phyloP scores from a whole-genome alignment of 2,797 vertebrate species.

The Xenopus petersii region DNA sequence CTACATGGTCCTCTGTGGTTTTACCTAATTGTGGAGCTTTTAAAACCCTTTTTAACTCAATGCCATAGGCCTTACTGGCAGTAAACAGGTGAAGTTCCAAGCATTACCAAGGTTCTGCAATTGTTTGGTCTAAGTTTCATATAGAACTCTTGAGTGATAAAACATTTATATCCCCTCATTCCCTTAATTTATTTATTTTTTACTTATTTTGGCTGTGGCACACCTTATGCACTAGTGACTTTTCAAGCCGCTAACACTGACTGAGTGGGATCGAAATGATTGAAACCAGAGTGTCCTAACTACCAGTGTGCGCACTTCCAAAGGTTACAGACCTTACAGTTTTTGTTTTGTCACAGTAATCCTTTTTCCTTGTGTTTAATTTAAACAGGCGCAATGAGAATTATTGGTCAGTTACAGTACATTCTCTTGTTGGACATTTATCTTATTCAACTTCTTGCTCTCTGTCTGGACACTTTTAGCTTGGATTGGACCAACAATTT shows the following conservation, averaged over 20 bases:
- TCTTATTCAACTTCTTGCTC: slow-evolving; percentile 68
- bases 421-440: slow-evolving; percentile 68
- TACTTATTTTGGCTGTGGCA: slow-evolving; percentile 69
- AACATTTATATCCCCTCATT: slow-evolving; percentile 64
- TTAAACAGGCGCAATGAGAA: slow-evolving; percentile 69
- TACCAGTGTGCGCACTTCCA: slow-evolving; percentile 44
- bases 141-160: slow-evolving; percentile 66
- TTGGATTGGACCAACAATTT: slow-evolving; percentile 71
- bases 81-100: slow-evolving; percentile 67
- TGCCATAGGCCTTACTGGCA: slow-evolving; percentile 75
- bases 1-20: slow-evolving; percentile 61
- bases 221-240: slow-evolving; percentile 76
- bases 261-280: slow-evolving; percentile 70
- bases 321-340: slow-evolving; percentile 37
- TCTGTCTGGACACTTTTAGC: slow-evolving; percentile 68
- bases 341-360: slow-evolving; percentile 66
- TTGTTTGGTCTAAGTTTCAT: slow-evolving; percentile 69
- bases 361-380: slow-evolving; percentile 64
- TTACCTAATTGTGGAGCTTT: slow-evolving; percentile 63
- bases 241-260: slow-evolving; percentile 76
- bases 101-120: slow-evolving; percentile 59
- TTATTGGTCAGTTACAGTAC: slow-evolving; percentile 60
- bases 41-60: slow-evolving; percentile 67
- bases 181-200: slow-evolving; percentile 66
- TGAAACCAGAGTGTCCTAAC: slow-evolving; percentile 10